Conservation (phyloP, 2,113 vertebrate species). For the Symphodus melops region DNA sequence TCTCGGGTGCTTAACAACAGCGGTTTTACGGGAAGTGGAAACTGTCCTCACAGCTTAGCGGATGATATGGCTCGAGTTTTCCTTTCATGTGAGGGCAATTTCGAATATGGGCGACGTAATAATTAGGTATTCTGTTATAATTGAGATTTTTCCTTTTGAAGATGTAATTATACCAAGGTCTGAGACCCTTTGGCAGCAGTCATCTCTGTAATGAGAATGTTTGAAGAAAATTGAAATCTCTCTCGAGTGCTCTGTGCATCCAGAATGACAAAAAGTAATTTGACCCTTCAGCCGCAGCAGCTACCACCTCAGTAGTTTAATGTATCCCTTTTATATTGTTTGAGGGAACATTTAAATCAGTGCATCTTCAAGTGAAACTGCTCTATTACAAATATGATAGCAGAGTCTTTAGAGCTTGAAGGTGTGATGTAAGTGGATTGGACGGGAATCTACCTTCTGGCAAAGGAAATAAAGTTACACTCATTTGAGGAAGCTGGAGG, state of each 20-base stretch:
- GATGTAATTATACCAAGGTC: conserved; percentile 80
- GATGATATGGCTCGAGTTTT: conserved; percentile 62
- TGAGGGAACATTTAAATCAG: conserved; percentile 72
- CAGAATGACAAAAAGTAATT: conserved; percentile 75
- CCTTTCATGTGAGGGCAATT: conserved; percentile 68
- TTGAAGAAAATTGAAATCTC: conserved; percentile 81
- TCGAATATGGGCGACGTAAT: conserved; percentile 64
- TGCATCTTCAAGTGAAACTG: conserved; percentile 74
- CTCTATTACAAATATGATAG: conserved; percentile 68
- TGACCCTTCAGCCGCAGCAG: conserved; percentile 67
- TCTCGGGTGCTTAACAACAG: conserved; percentile 72
- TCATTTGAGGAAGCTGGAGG: conserved; percentile 22
- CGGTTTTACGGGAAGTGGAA: conserved; percentile 61
- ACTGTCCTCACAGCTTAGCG: conserved; percentile 67
- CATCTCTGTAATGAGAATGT: conserved; percentile 81
- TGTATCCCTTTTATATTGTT: conserved; percentile 68
- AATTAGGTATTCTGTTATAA: conserved; percentile 82
- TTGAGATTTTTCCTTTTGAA: conserved; percentile 80
- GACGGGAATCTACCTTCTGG: conserved; percentile 55
- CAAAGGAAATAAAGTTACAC: conserved; percentile 39
- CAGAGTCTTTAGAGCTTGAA: conserved; percentile 68
- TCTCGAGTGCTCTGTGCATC: conserved; percentile 70
- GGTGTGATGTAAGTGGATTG: conserved; percentile 69
- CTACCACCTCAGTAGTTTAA: conserved; percentile 60
- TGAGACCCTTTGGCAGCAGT: conserved; percentile 75